Conservation (phyloP, 2,888 invertebrate species). For the Papilio elwesi region DNA sequence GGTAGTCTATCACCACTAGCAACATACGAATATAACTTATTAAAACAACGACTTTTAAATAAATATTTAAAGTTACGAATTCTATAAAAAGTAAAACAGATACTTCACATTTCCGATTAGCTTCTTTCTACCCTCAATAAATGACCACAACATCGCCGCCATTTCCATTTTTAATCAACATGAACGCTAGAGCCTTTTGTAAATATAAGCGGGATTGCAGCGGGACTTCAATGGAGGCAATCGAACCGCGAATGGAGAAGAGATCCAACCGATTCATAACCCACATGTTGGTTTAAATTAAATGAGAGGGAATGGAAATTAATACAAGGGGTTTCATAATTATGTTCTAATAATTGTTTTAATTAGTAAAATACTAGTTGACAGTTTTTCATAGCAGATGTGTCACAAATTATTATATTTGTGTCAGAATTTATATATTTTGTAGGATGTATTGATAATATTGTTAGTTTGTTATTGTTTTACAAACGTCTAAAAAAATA, state of each 20-base stretch:
- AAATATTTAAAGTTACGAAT: not conserved
- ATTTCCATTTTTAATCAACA: conserved; percentile 40
- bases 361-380: not conserved
- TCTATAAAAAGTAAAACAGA: not conserved
- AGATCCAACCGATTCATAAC: conserved; percentile 39
- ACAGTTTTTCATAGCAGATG: too few relatives aligned
- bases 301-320: conserved; percentile 32
- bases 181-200: conserved; percentile 41
- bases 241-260: conserved; percentile 41
- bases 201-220: conserved; percentile 42
- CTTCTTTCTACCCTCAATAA: conserved; percentile 34
- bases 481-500: too few relatives aligned
- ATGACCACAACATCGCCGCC: conserved; percentile 37
- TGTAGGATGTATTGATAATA: too few relatives aligned
- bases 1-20: too few relatives aligned
- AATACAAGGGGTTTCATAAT: conserved; percentile 1
- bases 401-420: too few relatives aligned
- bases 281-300: conserved; percentile 38
- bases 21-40: too few relatives aligned
- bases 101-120: conserved; percentile 36
- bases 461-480: too few relatives aligned
- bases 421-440: too few relatives aligned
- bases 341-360: not conserved
- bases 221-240: conserved; percentile 39
- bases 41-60: not conserved